These are phyloP conservation scores for Hippocampus comes DNA, from an alignment of 2,113 vertebrate species.

Conservation along the genomic window DNA sequence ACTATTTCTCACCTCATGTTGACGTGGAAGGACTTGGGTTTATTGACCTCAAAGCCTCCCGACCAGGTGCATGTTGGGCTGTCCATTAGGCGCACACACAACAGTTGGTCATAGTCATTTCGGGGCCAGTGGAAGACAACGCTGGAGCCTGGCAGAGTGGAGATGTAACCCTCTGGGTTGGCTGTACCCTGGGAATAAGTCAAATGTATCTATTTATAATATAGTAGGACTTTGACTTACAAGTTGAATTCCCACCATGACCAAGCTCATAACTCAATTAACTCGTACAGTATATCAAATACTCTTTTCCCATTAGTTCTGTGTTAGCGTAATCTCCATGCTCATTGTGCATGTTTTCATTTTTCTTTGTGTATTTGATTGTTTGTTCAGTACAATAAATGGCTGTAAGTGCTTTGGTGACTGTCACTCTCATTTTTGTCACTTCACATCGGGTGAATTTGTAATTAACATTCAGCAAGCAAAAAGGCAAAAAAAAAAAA, in stretches of 20 bases:
- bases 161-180: slow-evolving; percentile 93
- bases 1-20: slow-evolving; percentile 88
- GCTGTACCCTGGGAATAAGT: slow-evolving; percentile 72
- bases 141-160: slow-evolving; percentile 93
- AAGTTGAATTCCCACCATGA: neutral
- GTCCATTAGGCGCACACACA: slow-evolving; percentile 95
- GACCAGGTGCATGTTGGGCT: slow-evolving; percentile 89
- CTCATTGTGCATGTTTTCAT: no score
- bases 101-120: slow-evolving; percentile 91
- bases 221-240: neutral
- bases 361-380: no score
- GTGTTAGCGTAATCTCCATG: no score
- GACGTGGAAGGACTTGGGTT: slow-evolving; percentile 93
- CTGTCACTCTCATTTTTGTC: no score
- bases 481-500: no score
- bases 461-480: no score
- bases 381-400: no score
- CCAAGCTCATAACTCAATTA: neutral
- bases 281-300: neutral
- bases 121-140: slow-evolving; percentile 98
- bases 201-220: neutral
- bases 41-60: slow-evolving; percentile 96
- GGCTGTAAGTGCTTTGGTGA: no score
- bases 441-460: no score
- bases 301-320: neutral